Percentiles rank a stretch among this genome's conserved stretches.
These are phyloP conservation scores for Diploscapter pachys DNA, from an alignment of 1,140 invertebrate species.

Conservation along the genomic window DNA sequence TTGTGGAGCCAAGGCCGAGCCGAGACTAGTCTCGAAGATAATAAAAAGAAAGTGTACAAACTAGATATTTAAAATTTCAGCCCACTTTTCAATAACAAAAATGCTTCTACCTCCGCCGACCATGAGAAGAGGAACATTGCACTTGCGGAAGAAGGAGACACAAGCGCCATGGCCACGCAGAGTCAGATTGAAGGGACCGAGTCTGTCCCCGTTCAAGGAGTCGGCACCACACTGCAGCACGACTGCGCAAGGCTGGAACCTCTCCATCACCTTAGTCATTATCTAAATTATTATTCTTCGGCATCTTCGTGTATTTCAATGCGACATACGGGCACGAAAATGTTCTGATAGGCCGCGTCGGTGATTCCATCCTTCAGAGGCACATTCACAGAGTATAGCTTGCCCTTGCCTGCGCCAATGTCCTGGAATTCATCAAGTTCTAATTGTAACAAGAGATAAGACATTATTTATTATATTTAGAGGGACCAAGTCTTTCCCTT, in stretches of 20 bases:
- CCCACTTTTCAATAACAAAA: no score
- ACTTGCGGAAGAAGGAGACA: conserved; percentile 94
- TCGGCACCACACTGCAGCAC: conserved; percentile 97
- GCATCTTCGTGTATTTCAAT: conserved; percentile 15
- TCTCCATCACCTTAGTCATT: conserved; percentile 95
- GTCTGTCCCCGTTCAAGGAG: conserved; percentile 88
- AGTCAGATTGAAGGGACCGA: conserved; percentile 99
- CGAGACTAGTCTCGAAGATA: no score
- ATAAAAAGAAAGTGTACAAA: no score
- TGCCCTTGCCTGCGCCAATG: conserved; percentile 65
- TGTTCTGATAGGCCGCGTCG: conserved; percentile 68
- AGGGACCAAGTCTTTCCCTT: no score
- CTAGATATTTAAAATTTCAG: no score
- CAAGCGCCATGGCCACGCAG: conserved; percentile 95
- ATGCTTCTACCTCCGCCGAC: conserved; percentile 76
- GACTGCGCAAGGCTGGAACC: conserved; percentile 90
- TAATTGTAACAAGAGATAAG: neutral
- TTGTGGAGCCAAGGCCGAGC: no score
- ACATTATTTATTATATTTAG: no score
- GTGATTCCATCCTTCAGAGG: conserved; percentile 65
- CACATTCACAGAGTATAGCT: conserved; percentile 66
- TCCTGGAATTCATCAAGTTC: conserved; percentile 49
- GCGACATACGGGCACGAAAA: conserved; percentile 77
- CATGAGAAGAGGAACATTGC: conserved; percentile 87
- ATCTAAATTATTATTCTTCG: conserved; percentile 63